Base-by-base conservation (phyloP, 2,888 invertebrate species). In the Drosophila tanythrix region DNA sequence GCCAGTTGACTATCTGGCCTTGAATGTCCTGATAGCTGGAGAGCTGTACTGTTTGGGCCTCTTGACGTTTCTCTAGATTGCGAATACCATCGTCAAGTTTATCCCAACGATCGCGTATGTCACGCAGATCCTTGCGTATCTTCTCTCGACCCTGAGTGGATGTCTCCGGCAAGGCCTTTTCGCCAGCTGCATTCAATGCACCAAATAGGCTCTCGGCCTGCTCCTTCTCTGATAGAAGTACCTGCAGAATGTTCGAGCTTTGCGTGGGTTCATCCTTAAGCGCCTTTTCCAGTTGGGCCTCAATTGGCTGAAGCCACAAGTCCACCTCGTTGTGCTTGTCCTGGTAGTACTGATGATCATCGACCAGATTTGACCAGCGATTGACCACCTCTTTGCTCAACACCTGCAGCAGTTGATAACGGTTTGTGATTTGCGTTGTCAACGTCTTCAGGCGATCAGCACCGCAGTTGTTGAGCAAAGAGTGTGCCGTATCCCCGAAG, bases 81-180 rank as follows among this genome's bases (percentile, higher is more conserved):
- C 96, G 94, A 58, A 98, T 96, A 31, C 96, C 96, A 89, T 97
- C 97, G 76, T 97, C 96, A 0, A 98, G 94, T 91, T 95, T 95
- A 88, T 99, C 98, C 97, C 98, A 98, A 90, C 97, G 94, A 90
- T 97, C 97, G 83, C 97, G 95, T 21, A 97, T 95, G 33, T 95
- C 94, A 87, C 97, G 95, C 67, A 98, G 94, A 92, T 98, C 97
- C 79, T 96, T 95, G n/a, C 99, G 95, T 65, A 99, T 96, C 61
- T 95, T 95, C 92, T 99, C 99, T 74, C 99, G 95, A 0, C 99
- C 99, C 82, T 96, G 96, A 0, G 98, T 96, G 13, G 98, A 97
- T 3, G 98, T 99, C 92, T 98, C 98, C 0, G 98, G 97, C 73
- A 98, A 95, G n/a, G 99, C 95, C 92, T 96, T 96, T 90, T 99